Base-by-base conservation (phyloP, 2,113 vertebrate species). In the Hemibagrus wyckioides region DNA sequence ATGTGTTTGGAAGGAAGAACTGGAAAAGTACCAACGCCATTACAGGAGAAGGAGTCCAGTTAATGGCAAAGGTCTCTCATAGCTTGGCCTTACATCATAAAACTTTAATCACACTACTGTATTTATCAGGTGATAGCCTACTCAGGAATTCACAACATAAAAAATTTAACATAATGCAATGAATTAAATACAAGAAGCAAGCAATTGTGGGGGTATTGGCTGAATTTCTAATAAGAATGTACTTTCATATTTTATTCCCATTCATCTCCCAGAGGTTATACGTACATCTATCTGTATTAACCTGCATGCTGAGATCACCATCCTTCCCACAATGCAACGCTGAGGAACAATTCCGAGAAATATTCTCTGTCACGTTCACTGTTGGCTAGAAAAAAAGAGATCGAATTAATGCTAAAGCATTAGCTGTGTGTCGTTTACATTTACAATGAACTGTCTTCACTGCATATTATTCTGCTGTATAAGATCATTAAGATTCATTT, bases 261-360 rank as follows among this genome's bases (percentile, higher is more conserved):
- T 41, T 69, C 59, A 71, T 9, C 41, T 69, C 33, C 65, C n/a
- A 65, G 14, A 86, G 77, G 71, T 57, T 76, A 33, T 52, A 93
- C 92, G 93, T 86, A 94, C 94, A 95, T 87, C 88, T 94, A 52
- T 91, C 88, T 65, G 82, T 41, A 80, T 89, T 84, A 36, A 86
- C 61, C 57, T 83, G 67, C 0, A 80, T 75, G 65, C 92, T 91
- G 61, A 79, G 33, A 90, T 85, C 61, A 76, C 76, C 17, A 30
- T 89, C 91, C 25, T 87, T 86, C 89, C 88, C 92, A 86, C 92
- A 92, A 39, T 91, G 81, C 2, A 87, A 3, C 0, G 61, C 73
- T 30, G 73, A 48, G 0, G 92, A 94, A 90, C 94, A 96, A 91
- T 93, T 94, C 2, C 14, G 44, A 9, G 81, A 7, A n/a, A 0